Evolutionary conservation across 1,140 invertebrate genomes (phyloP).

Genomic region (Papilio polyxenes): DNA sequence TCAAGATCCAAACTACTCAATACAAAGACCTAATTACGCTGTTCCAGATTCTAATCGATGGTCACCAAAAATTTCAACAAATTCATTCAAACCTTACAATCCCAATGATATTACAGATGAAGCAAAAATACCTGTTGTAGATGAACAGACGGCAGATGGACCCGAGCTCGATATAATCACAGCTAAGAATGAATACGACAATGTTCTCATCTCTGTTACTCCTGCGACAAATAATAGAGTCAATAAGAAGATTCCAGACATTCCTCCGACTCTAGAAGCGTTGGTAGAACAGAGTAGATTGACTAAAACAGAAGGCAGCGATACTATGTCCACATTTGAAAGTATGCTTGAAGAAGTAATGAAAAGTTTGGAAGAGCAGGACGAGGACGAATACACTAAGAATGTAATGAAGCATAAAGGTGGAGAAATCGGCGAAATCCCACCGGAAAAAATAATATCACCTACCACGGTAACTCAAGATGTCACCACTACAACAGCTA

Average conservation of each 20-base stretch:
- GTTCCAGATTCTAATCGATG: constrained; percentile 82
- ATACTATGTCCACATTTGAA: constrained; percentile 75
- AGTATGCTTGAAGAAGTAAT: constrained; percentile 80
- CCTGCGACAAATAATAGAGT: constrained; percentile 70
- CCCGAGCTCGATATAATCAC: constrained; percentile 75
- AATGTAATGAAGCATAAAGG: constrained; percentile 79
- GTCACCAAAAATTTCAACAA: constrained; percentile 83
- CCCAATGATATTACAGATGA: constrained; percentile 77
- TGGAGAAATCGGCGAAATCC: constrained; percentile 80
- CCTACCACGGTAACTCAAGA: constrained; percentile 51
- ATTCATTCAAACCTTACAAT: constrained; percentile 82
- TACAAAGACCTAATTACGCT: constrained; percentile 74
- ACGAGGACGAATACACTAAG: constrained; percentile 76
- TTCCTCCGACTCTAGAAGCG: constrained; percentile 74
- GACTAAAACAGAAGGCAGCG: constrained; percentile 61
- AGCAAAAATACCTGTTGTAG: constrained; percentile 58
- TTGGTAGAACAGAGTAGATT: constrained; percentile 73
- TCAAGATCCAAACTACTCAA: constrained; percentile 76
- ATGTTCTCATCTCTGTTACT: constrained; percentile 76
- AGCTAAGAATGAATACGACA: constrained; percentile 74
- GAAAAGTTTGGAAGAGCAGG: constrained; percentile 80
- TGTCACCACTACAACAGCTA: constrained; percentile 52
- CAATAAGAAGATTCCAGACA: constrained; percentile 72
- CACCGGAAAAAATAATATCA: constrained; percentile 72
- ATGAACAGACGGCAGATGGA: constrained; percentile 56